phyloP scores from a whole-genome alignment of 2,113 vertebrate species.

The Pachyramphus minor region DNA sequence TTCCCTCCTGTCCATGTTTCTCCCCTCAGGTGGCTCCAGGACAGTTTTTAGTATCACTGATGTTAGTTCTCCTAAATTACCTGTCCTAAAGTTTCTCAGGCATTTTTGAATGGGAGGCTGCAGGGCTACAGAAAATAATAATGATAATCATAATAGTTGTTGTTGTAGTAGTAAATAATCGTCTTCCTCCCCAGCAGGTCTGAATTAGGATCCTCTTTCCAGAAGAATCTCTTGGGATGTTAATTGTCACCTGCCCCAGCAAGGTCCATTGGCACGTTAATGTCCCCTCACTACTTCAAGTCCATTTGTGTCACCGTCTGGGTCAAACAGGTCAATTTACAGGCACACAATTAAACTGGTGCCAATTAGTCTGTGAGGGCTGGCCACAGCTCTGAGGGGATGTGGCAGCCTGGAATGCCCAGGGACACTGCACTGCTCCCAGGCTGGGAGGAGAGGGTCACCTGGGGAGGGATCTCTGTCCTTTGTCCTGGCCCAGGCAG shows the following conservation, averaged over 20 bases:
- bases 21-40: background rate
- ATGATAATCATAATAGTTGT: background rate
- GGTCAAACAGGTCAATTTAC: background rate
- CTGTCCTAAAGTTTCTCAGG: background rate
- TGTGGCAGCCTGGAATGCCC: background rate
- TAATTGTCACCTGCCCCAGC: conserved; percentile 22
- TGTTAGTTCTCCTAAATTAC: background rate
- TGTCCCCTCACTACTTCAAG: background rate
- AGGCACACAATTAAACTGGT: background rate
- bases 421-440: background rate
- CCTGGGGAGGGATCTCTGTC: background rate
- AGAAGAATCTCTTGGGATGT: conserved; percentile 34
- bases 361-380: background rate
- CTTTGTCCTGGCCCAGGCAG: background rate
- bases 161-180: background rate
- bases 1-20: background rate
- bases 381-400: background rate
- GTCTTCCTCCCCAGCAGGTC: background rate
- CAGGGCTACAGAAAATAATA: background rate
- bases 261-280: conserved; percentile 5
- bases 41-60: background rate
- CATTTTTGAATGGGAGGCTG: background rate
- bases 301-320: background rate
- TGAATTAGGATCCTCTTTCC: conserved; percentile 26
- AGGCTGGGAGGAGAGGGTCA: background rate